These are phyloP conservation scores for Enteromius treurensis DNA, from an alignment of 2,797 vertebrate genomes.

Conservation along the genomic window DNA sequence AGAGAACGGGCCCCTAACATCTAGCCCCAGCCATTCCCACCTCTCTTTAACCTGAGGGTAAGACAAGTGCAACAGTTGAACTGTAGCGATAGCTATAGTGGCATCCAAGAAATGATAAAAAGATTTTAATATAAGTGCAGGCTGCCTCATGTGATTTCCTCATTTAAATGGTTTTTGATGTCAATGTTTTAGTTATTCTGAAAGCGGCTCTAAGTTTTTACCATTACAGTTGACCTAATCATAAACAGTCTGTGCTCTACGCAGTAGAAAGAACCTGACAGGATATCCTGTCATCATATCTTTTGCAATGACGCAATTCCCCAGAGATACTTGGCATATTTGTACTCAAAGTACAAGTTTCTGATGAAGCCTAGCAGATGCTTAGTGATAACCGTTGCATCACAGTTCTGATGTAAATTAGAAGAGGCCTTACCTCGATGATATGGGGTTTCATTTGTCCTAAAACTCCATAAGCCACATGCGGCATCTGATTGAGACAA, in stretches of 20 bases:
- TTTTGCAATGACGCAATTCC: neutral
- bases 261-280: neutral
- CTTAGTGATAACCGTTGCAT: neutral
- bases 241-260: too few relatives aligned
- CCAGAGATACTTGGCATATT: too few relatives aligned
- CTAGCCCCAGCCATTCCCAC: constrained; percentile 57
- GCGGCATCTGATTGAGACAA: constrained; percentile 39
- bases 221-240: neutral
- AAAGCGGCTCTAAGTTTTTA: neutral
- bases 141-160: neutral
- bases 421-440: constrained; percentile 40
- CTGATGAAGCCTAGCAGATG: neutral
- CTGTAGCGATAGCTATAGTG: neutral
- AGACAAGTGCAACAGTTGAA: neutral
- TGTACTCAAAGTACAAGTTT: neutral
- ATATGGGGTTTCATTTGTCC: constrained; percentile 38
- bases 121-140: neutral
- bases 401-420: neutral
- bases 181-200: neutral
- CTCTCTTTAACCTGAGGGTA: constrained; percentile 46
- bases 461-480: constrained; percentile 40
- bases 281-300: too few relatives aligned
- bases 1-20: constrained; percentile 52
- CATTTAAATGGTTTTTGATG: neutral
- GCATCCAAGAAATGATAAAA: neutral